Evolutionary conservation across 2,888 invertebrate species (phyloP).

Genomic region (Hydroisotoma schaefferi): DNA sequence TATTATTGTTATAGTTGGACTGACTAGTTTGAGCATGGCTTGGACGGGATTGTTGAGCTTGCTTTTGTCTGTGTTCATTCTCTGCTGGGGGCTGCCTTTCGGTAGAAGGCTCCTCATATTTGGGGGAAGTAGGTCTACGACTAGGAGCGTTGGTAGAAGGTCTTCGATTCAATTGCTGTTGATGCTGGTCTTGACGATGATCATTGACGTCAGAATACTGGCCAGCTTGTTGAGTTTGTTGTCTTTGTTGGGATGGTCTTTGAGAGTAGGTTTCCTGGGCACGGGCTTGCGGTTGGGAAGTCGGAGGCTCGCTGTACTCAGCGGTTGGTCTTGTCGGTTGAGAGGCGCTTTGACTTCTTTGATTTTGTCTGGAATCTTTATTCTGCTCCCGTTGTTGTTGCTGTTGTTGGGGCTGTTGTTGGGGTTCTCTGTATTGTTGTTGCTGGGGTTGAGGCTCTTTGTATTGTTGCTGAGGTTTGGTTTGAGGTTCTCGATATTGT

Average conservation of each 20-base stretch:
- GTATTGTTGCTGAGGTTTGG: constrained; percentile 10
- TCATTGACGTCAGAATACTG: background rate
- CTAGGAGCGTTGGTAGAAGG: background rate
- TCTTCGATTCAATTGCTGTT: background rate
- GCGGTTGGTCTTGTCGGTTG: background rate
- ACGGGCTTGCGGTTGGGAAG: background rate
- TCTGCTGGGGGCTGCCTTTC: constrained; percentile 6
- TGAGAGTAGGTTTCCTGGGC: background rate
- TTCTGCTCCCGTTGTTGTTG: background rate
- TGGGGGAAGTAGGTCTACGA: background rate
- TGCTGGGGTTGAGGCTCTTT: constrained; percentile 9
- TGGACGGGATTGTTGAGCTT: constrained; percentile 15
- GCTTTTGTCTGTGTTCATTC: constrained; percentile 8
- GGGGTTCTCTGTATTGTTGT: constrained; percentile 4
- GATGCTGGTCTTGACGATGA: background rate
- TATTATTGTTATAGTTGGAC: too few relatives aligned
- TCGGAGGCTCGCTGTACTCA: too few relatives aligned
- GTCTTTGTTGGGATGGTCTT: background rate
- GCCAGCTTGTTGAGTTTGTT: background rate
- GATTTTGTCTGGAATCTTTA: background rate
- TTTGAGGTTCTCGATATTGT: constrained; percentile 1
- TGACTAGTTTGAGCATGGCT: background rate
- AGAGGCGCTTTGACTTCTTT: too few relatives aligned
- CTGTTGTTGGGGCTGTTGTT: constrained; percentile 4
- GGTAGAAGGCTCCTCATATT: background rate